Evolutionary conservation across 2,797 vertebrate genomes (phyloP), one percentile per base, ranked within the genome.

Genomic region (Rhinatrema bivittatum): DNA sequence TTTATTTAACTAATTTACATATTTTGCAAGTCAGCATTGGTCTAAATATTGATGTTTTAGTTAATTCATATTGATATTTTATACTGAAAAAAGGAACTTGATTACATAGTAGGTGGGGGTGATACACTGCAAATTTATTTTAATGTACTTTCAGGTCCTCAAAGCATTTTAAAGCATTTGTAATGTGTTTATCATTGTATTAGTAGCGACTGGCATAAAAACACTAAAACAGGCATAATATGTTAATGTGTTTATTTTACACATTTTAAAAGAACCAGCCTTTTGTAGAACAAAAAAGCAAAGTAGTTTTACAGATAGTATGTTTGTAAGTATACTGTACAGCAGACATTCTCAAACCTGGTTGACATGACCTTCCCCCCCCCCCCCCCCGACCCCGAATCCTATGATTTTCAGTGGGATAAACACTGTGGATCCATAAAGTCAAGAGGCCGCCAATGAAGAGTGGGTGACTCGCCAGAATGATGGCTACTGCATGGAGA

Each of bases 1-100:
- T 50, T 39, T 53, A 57, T 46, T 51, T 0, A 16, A 56, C 41
- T 7, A 37, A 19, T 4, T 4, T 10, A 24, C 3, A 6, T 22
- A 39, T 56, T 64, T 64, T 67, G 53, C 52, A 53, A 38, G 23
- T 52, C 36, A 36, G 44, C 60, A 57, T 65, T 46, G 67, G 36
- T 50, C 45, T 65, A 6, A 14, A 29, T 29, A 28, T 26, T 36
- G 35, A 48, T 46, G 25, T 42, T 39, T 52, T 35, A 23, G 20
- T 38, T 50, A 60, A 72, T 66, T 59, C 34, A 61, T 67, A 46
- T 48, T 47, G 56, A 43, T 61, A 56, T 55, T 60, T 68, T 51
- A 51, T 20, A 23, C 25, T 36, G 25, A 32, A 35, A 62, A 45
- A 26, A 40, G 24, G 53, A 63, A 53, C 50, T 63, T 45, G 55